Percentiles rank a stretch among this genome's conserved stretches.
phyloP scores from a whole-genome alignment of 2,888 invertebrate species.

The Liposcelis brunnea region DNA sequence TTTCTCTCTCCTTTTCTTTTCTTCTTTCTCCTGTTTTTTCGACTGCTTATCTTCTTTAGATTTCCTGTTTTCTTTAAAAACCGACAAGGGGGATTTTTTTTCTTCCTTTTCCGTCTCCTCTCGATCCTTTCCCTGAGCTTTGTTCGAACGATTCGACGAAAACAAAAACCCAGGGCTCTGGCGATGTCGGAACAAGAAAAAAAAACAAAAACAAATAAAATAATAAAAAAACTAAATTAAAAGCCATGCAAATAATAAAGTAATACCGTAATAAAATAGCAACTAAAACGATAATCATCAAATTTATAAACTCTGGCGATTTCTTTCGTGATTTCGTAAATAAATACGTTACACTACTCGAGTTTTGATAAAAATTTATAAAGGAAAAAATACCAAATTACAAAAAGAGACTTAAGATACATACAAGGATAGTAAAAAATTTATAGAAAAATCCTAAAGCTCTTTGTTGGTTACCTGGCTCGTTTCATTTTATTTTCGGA shows the following conservation, averaged over 20 bases:
- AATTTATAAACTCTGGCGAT: too few relatives aligned
- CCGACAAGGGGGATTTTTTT: slow-evolving; percentile 1
- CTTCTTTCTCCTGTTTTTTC: slow-evolving; percentile 24
- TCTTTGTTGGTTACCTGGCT: too few relatives aligned
- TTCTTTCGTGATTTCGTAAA: too few relatives aligned
- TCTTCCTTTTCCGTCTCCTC: slow-evolving; percentile 23
- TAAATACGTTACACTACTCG: too few relatives aligned
- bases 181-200: slow-evolving; percentile 7
- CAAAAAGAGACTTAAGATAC: background rate
- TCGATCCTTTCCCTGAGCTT: slow-evolving; percentile 13
- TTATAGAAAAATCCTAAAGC: too few relatives aligned
- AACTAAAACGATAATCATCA: slow-evolving; percentile 3
- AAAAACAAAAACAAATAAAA: slow-evolving; percentile 11
- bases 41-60: slow-evolving; percentile 24
- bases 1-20: slow-evolving; percentile 15
- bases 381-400: background rate
- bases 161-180: slow-evolving; percentile 18
- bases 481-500: too few relatives aligned
- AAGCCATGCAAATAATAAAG: slow-evolving; percentile 13
- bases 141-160: slow-evolving; percentile 7
- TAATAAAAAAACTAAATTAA: too few relatives aligned
- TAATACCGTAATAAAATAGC: slow-evolving; percentile 8
- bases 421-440: too few relatives aligned
- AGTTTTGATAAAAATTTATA: too few relatives aligned
- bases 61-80: slow-evolving; percentile 24